phyloP scores from a whole-genome alignment of 2,797 vertebrate genomes.

The Enteromius trimaculatus region DNA sequence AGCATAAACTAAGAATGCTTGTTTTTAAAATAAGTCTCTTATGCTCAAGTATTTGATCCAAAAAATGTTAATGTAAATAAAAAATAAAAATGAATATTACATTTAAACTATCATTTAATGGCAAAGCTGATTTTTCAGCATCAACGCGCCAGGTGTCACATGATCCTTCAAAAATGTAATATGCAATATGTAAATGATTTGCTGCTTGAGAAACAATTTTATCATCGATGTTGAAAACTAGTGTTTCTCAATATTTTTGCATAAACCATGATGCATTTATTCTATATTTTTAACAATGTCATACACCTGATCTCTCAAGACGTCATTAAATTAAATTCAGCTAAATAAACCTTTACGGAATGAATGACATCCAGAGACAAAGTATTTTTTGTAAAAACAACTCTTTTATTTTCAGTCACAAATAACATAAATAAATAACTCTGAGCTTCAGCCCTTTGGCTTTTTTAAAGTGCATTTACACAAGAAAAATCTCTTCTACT shows the following conservation, averaged over 20 bases:
- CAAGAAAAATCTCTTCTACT: slow-evolving; percentile 42
- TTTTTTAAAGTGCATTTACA: slow-evolving; percentile 76
- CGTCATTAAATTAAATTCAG: neutral
- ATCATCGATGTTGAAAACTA: neutral
- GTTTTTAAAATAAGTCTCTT: neutral
- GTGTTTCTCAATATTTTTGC: neutral
- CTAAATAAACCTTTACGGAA: neutral
- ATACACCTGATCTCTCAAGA: neutral
- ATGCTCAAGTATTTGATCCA: neutral
- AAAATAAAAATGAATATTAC: too few relatives aligned
- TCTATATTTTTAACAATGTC: neutral
- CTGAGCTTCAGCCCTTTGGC: slow-evolving; percentile 61
- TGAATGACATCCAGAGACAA: slow-evolving; percentile 2
- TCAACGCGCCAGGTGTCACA: neutral
- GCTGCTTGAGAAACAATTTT: neutral
- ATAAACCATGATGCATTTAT: neutral
- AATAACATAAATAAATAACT: slow-evolving; percentile 72
- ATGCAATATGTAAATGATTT: neutral
- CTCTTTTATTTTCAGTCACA: slow-evolving; percentile 52
- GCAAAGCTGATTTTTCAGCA: neutral
- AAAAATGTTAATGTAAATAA: neutral
- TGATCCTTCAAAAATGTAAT: neutral
- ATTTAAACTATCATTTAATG: too few relatives aligned
- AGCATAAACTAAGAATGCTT: neutral
- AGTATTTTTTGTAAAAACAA: slow-evolving; percentile 65